Evolutionary conservation across 1,140 invertebrate species (phyloP), one percentile per base, ranked within the genome.

Genomic region (Drosophila murphyi): DNA sequence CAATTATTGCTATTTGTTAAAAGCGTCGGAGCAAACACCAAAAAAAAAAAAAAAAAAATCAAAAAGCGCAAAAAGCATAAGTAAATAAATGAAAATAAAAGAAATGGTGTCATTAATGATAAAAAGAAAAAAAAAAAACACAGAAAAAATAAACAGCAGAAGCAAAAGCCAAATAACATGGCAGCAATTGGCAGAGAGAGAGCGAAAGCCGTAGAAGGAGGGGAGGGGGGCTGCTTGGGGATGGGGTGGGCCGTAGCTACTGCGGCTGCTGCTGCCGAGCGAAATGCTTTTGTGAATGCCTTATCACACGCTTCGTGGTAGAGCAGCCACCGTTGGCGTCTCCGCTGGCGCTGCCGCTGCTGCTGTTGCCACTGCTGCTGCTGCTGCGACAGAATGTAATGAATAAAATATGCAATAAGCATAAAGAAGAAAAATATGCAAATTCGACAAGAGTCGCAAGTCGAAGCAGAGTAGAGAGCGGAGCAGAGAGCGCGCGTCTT

Each of bases 331-430:
- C 39, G 39, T 39, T 52, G 65, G 34, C 20, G 54, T 31, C 39
- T 43, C 10, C 50, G 52, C 37, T 29, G 32, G 52, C 29, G 37
- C 43, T 6, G 29, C 60, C 48, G 67, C 35, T 50, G 69, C 57
- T 32, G 37, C 41, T 57, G 76, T 52, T 62, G 55, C 48, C 31
- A 71, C 67, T 32, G 55, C 31, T 31, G 59, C 72, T 64, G 59
- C 51, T 50, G 52, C 20, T 87, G 78, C 78, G 76, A 79, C 83
- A 87, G 76, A 88, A 87, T 69, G 76, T 88, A 87, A 87, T 87
- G 83, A 87, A 87, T 87, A 87, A 87, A 87, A 82, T 87, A 87
- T 87, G 83, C 79, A 88, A 87, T 87, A 88, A 88, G 76, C 82
- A 81, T 76, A 79, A 87, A 88, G 76, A 72, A 75, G 75, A 73